Percentiles rank a stretch among this genome's conserved stretches.
These are phyloP conservation scores for Amazona vittata DNA, from an alignment of 2,113 vertebrate species.

Conservation along the genomic window DNA sequence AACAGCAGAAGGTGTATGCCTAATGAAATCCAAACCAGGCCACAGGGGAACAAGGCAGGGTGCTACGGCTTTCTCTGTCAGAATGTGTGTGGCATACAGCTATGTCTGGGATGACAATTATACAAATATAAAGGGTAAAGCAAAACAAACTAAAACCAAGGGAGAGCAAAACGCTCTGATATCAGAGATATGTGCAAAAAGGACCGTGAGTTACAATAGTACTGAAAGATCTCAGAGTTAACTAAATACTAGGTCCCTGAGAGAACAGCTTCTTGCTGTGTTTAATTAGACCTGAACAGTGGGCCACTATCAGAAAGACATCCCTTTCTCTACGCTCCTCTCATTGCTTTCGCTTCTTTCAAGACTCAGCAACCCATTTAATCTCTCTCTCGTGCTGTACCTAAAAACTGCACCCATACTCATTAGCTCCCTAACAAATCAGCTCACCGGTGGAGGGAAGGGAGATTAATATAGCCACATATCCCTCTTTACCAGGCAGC, in stretches of 20 bases:
- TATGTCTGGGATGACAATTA: background rate
- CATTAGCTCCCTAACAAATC: background rate
- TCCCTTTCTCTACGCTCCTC: background rate
- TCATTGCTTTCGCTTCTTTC: background rate
- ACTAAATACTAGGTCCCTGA: background rate
- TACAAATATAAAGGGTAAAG: background rate
- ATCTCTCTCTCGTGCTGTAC: background rate
- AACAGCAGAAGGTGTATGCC: background rate
- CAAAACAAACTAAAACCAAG: background rate
- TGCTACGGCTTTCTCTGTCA: background rate
- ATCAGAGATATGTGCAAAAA: background rate
- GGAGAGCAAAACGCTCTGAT: background rate
- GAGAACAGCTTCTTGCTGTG: background rate
- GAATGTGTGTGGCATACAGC: background rate
- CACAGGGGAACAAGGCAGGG: background rate
- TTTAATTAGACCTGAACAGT: background rate
- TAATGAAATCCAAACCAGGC: background rate
- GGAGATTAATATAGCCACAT: background rate
- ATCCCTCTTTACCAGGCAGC: background rate
- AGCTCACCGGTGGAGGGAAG: background rate
- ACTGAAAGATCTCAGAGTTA: background rate
- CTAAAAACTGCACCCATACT: background rate
- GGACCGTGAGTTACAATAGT: background rate
- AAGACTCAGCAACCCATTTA: background rate
- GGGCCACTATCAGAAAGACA: background rate